Evolutionary conservation across 2,797 vertebrate genomes (phyloP).

Genomic region (Dendrocincla tyrannina): DNA sequence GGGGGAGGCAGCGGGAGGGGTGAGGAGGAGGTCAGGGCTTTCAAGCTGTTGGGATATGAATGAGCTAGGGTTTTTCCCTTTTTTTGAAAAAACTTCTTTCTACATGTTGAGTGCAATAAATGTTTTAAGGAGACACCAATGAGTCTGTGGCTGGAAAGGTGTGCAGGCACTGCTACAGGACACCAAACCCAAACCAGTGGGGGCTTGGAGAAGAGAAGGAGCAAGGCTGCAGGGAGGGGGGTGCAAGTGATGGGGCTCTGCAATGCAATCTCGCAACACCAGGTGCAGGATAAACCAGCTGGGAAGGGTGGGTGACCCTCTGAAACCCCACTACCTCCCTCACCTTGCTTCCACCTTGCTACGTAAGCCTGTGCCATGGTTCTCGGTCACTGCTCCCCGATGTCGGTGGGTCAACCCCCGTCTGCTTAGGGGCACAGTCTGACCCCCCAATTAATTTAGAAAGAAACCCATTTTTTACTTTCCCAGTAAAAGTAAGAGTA

Average conservation of each 20-base stretch:
- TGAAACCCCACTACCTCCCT: neutral
- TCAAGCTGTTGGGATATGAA: constrained; percentile 46
- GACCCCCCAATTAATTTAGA: neutral
- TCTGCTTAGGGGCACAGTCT: fast-evolving
- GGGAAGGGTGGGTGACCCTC: neutral
- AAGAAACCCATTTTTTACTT: constrained; percentile 44
- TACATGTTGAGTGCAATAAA: neutral
- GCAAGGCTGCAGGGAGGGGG: neutral
- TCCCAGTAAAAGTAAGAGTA: constrained; percentile 23
- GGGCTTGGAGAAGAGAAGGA: neutral
- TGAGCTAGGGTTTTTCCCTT: neutral
- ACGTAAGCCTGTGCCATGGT: neutral
- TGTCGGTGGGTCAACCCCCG: neutral
- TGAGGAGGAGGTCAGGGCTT: constrained; percentile 48
- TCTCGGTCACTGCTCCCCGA: fast-evolving
- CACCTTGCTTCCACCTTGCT: neutral
- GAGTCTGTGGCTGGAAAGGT: neutral
- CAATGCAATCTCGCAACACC: neutral
- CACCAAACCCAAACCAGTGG: neutral
- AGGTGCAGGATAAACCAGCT: neutral
- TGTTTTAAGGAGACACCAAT: neutral
- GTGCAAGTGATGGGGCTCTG: neutral
- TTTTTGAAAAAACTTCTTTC: neutral
- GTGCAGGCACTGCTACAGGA: neutral
- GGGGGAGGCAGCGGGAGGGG: constrained; percentile 23